phyloP scores from a whole-genome alignment of 1,140 invertebrate species.

The Bactericera cockerelli region DNA sequence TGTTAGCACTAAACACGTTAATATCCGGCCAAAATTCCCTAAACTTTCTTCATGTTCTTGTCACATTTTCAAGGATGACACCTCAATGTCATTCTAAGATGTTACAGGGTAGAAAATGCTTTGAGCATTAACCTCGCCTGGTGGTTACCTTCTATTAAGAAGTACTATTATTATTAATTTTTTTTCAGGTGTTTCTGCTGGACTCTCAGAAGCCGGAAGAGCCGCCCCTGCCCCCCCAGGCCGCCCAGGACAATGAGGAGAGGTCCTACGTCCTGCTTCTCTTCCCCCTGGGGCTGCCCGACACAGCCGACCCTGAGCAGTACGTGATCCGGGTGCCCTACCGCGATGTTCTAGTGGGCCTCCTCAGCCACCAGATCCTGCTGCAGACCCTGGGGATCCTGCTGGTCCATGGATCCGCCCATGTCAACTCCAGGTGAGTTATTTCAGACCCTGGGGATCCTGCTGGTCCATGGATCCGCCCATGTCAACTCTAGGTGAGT shows the following conservation, averaged over 20 bases:
- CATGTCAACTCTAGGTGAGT: constrained; percentile 37
- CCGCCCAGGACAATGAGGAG: constrained; percentile 39
- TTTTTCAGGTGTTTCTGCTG: constrained; percentile 44
- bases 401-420: constrained; percentile 46
- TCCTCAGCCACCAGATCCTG: constrained; percentile 79
- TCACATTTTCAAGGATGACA: no score
- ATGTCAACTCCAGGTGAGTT: constrained; percentile 36
- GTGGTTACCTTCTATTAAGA: no score
- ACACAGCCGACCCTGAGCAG: constrained; percentile 57
- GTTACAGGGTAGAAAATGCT: no score
- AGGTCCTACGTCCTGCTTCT: constrained; percentile 80
- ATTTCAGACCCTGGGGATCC: constrained; percentile 63
- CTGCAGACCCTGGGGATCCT: constrained; percentile 77
- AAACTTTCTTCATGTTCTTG: no score
- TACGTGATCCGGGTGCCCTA: constrained; percentile 71
- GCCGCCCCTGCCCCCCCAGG: constrained; percentile 22
- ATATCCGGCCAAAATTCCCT: no score
- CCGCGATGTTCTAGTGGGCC: constrained; percentile 65
- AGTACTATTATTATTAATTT: no score
- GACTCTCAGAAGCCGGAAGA: constrained; percentile 40
- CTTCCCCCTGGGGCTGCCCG: constrained; percentile 58
- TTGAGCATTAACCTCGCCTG: no score
- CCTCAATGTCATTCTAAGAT: no score
- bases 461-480: constrained; percentile 51
- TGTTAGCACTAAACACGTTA: no score